phyloP scores from a whole-genome alignment of 1,140 invertebrate genomes.

The Listronotus bonariensis region DNA sequence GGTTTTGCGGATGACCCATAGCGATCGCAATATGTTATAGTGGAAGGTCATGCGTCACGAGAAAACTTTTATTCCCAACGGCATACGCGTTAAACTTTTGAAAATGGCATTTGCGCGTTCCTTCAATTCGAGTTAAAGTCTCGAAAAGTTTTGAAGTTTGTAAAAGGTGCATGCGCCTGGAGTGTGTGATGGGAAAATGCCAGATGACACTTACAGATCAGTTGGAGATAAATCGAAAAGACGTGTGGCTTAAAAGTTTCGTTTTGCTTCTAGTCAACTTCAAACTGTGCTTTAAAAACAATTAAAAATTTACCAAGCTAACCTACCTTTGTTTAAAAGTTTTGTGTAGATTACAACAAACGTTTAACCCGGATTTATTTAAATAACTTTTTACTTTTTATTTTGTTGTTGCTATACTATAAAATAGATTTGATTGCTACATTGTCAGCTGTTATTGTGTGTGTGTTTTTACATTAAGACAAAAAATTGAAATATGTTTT shows the following conservation, averaged over 20 bases:
- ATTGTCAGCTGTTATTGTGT: too few relatives aligned
- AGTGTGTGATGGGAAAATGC: slow-evolving; percentile 33
- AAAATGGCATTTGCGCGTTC: slow-evolving; percentile 31
- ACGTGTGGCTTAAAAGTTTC: slow-evolving; percentile 27
- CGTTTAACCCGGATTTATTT: too few relatives aligned
- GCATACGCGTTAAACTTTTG: slow-evolving; percentile 24
- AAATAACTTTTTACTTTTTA: too few relatives aligned
- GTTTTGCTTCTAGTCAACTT: not conserved
- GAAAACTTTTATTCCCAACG: slow-evolving; percentile 30
- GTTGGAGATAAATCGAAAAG: slow-evolving; percentile 19
- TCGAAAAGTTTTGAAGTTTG: slow-evolving; percentile 22
- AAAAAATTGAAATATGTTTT: too few relatives aligned
- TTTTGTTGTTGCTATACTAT: too few relatives aligned
- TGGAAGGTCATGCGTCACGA: slow-evolving; percentile 23
- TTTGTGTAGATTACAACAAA: too few relatives aligned
- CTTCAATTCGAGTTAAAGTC: slow-evolving; percentile 31
- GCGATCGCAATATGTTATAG: slow-evolving; percentile 1
- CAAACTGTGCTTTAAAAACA: not conserved
- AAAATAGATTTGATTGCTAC: too few relatives aligned
- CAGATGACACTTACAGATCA: slow-evolving; percentile 30
- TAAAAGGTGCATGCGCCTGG: slow-evolving; percentile 21
- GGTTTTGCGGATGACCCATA: not conserved
- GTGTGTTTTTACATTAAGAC: too few relatives aligned
- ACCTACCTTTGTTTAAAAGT: too few relatives aligned
- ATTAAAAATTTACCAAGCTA: too few relatives aligned